phyloP scores from a whole-genome alignment of 1,140 invertebrate genomes.

The Triops cancriformis region DNA sequence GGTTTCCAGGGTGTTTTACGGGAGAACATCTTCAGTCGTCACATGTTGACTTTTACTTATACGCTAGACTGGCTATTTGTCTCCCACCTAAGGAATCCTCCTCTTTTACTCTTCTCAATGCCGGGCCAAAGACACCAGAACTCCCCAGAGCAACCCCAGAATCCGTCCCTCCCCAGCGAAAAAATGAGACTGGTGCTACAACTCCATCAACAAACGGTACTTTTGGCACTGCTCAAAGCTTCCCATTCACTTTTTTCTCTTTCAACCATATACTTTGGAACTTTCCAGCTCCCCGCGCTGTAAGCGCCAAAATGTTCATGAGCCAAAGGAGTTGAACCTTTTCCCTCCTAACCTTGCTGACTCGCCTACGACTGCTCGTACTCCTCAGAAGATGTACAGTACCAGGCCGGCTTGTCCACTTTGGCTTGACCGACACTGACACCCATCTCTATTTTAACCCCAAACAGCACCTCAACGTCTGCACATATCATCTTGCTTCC shows the following conservation, averaged over 20 bases:
- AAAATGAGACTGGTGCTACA: not conserved
- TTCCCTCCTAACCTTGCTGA: too few relatives aligned
- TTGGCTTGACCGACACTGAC: too few relatives aligned
- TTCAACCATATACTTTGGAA: not conserved
- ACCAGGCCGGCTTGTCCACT: too few relatives aligned
- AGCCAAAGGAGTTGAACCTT: too few relatives aligned
- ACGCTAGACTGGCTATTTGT: not conserved
- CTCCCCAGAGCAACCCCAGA: not conserved
- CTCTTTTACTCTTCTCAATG: not conserved
- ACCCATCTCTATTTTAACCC: too few relatives aligned
- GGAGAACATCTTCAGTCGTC: not conserved
- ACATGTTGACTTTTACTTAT: slow-evolving; percentile 12
- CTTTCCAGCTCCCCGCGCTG: too few relatives aligned
- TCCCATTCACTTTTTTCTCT: slow-evolving; percentile 10
- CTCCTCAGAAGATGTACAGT: too few relatives aligned
- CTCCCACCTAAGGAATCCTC: not conserved
- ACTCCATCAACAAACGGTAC: not conserved
- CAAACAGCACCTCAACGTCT: too few relatives aligned
- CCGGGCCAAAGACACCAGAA: not conserved
- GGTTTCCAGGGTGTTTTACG: not conserved
- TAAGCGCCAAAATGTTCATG: too few relatives aligned
- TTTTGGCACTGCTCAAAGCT: not conserved
- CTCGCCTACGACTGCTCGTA: too few relatives aligned
- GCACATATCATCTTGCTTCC: too few relatives aligned
- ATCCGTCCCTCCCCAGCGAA: not conserved